These are phyloP conservation scores for Sebastolobus alascanus DNA, from an alignment of 2,797 vertebrate species.

Conservation along the genomic window DNA sequence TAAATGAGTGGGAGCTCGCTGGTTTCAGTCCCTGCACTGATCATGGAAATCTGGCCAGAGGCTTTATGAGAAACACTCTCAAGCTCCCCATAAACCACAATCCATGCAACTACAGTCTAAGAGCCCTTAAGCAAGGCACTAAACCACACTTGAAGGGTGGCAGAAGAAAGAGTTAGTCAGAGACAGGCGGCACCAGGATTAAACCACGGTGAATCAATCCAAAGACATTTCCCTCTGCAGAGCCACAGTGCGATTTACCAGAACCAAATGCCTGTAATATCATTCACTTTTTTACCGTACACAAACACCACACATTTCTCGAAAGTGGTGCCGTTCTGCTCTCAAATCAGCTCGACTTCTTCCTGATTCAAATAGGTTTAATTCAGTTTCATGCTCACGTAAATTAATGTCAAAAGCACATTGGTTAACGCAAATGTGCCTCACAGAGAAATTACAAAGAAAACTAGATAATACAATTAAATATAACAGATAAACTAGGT, in stretches of 20 bases:
- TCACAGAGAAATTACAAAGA: neutral
- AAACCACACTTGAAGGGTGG: neutral
- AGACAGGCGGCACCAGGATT: slow-evolving; percentile 10
- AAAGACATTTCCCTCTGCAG: slow-evolving; percentile 16
- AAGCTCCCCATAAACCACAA: neutral
- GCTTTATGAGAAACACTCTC: neutral
- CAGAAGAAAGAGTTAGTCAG: neutral
- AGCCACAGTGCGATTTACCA: slow-evolving; percentile 4
- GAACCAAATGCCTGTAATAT: neutral
- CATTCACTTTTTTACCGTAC: neutral
- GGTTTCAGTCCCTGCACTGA: slow-evolving; percentile 25
- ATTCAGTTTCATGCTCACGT: neutral
- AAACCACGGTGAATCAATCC: neutral
- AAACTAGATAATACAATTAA: neutral
- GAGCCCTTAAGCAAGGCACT: slow-evolving; percentile 31
- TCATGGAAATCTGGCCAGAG: slow-evolving; percentile 23
- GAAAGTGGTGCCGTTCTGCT: neutral
- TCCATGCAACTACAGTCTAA: slow-evolving; percentile 7
- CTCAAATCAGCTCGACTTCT: neutral
- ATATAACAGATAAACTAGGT: neutral
- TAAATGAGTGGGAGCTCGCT: slow-evolving; percentile 32
- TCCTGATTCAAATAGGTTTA: neutral
- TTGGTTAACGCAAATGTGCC: neutral
- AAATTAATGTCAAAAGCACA: neutral
- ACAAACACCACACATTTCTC: neutral